Base-by-base conservation (phyloP, 1,140 invertebrate genomes). In the Penaeus vannamei region DNA sequence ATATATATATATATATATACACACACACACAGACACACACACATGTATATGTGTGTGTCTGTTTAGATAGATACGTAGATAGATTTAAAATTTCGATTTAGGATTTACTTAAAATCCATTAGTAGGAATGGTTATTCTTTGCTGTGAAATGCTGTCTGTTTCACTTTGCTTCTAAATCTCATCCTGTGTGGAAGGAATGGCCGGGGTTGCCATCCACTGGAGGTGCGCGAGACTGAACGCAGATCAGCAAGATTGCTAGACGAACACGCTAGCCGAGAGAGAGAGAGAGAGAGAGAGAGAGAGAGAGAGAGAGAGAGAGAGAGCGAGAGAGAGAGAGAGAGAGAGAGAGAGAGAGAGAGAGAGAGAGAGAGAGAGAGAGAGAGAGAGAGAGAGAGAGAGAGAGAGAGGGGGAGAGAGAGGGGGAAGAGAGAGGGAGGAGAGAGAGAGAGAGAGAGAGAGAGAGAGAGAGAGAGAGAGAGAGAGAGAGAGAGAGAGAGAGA, bases 1-100 rank as follows among this genome's bases (percentile, higher is more conserved):
- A 81, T 46, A 81, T 81, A 81, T 46, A 81, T 81, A 81, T 46
- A 81, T 81, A 46, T 81, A 81, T 81, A 81, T 81, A 81, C 46
- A 81, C 46, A 81, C 46, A 81, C 46, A 81, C 46, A 81, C 46
- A 81, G 53, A 81, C 46, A 81, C 46, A 81, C 46, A 81, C 46
- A 81, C 46, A 81, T 81, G 46, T 81, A 81, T 81, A 81, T 81
- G 46, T 81, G 46, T 81, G 46, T 81, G 46, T 81, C 53, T 46
- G 46, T 81, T 46, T 46, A 81, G 53, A 81, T 46, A 81, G 53
- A 46, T 81, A 81, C 46, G 46, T 81, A 81, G 53, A 81, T 81
- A 81, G 53, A 81, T 81, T 46, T 81, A 81, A 36, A 80, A 46
- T 36, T 80, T 23, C 17, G 77, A 42, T 46, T 46, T 29, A 12